Evolutionary conservation across 2,113 vertebrate genomes (phyloP).

Genomic region (Barnardius zonarius): DNA sequence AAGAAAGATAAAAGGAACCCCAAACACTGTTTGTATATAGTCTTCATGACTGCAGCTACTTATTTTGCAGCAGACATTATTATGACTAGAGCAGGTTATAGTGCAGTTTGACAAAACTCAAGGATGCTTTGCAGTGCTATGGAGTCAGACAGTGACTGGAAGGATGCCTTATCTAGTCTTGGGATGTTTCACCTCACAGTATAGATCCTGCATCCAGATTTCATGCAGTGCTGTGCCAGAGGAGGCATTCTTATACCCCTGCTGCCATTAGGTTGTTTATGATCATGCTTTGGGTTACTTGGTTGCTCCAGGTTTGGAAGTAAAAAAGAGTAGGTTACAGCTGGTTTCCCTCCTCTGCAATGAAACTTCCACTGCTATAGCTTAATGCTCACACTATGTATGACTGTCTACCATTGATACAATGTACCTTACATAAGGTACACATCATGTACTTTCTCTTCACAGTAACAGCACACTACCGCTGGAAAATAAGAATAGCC

Average conservation of each 20-base stretch:
- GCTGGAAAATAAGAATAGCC: not conserved
- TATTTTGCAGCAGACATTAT: conserved; percentile 8
- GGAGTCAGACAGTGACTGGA: not conserved
- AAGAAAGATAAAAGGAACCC: conserved; percentile 46
- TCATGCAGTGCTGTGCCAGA: not conserved
- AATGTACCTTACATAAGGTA: not conserved
- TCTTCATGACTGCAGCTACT: not conserved
- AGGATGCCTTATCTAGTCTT: not conserved
- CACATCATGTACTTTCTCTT: not conserved
- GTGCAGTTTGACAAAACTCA: not conserved
- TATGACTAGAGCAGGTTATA: not conserved
- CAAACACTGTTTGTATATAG: not conserved
- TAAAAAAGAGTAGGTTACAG: not conserved
- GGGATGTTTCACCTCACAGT: not conserved
- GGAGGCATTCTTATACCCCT: not conserved
- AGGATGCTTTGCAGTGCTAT: not conserved
- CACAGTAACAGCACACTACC: not conserved
- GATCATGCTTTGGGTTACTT: not conserved
- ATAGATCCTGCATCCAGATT: not conserved
- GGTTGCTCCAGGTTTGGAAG: not conserved
- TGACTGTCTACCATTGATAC: not conserved
- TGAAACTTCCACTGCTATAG: not conserved
- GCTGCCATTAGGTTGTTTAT: not conserved
- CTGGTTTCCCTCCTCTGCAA: not conserved
- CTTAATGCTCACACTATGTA: accelerated